Base-by-base conservation (phyloP, 1,140 invertebrate genomes). In the Procambarus clarkii region DNA sequence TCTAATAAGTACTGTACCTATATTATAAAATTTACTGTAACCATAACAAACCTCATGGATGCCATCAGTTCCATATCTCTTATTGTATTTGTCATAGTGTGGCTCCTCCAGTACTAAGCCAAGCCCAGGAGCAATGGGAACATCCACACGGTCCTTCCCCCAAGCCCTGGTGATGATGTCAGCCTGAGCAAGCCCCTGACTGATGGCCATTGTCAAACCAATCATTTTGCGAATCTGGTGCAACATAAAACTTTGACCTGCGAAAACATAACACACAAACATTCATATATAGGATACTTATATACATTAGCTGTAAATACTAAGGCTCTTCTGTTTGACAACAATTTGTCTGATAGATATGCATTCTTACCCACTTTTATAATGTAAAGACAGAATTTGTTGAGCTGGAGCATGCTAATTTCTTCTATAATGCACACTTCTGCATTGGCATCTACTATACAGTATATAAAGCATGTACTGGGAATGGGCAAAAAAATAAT, bases 221-320 rank as follows among this genome's bases (percentile, higher is more conserved):
- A 98, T 95, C 99, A 99, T 99, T 96, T 99, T 99, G 71, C 99
- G 95, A 89, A 99, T 99, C 95, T 99, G 99, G 96, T 99, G 98
- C 93, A 99, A 94, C 98, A 99, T 99, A 94, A 99, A 99, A 95
- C 98, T 99, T 95, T 99, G 99, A 24, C 99, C 97, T 95, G 93
- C 18, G 46, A 60, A 83, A 45, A 45, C 4, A 74, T 69, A n/a
- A 13, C 8, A 13, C 50, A 54, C 4, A 54, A 34, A 34, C 34
- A 34, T 34, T 34, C 34, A 34, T 34, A 34, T 34, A 58, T 58
- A 58, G 15, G 15, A 58, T 58, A 58, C 54, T 58, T 58, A 58
- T 9, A 58, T 58, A 58, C 15, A 58, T 58, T 34, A 34, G 34
- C 34, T 34, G 34, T 34, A 34, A 34, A 34, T 34, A 34, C 34